Conservation (phyloP, 64 coral and sea anemone species). For the Montipora sp. region DNA sequence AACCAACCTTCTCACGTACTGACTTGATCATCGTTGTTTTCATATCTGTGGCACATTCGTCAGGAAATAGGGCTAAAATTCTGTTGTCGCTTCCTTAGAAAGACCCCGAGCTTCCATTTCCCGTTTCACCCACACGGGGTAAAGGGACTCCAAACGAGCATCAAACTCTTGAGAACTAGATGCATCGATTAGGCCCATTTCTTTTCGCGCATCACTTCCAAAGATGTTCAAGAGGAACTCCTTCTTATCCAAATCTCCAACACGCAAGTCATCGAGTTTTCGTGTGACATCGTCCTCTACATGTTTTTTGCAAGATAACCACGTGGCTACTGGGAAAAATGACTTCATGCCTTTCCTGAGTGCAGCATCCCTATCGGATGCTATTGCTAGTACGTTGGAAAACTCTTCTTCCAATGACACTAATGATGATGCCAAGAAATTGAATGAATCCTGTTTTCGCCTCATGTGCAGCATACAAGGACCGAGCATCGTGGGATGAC, state of each 20-base stretch:
- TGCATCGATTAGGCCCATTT: constrained; percentile 13
- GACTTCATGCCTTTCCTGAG: constrained; percentile 24
- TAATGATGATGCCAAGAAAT: constrained; percentile 42
- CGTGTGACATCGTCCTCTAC: constrained; percentile 24
- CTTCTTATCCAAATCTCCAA: not conserved
- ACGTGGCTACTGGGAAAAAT: not conserved
- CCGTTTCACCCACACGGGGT: constrained; percentile 4
- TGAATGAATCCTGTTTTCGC: constrained; percentile 38
- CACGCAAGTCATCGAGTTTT: not conserved
- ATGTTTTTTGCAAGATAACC: constrained; percentile 23
- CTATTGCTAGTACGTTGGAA: constrained; percentile 24
- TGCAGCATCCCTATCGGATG: constrained; percentile 55
- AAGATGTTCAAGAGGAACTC: constrained; percentile 21
- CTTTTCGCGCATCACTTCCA: constrained; percentile 31
- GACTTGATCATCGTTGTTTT: not conserved
- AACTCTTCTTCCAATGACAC: constrained; percentile 54
- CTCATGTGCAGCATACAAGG: constrained; percentile 58
- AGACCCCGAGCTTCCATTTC: constrained; percentile 3
- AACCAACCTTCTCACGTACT: not conserved
- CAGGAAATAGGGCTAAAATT: constrained; percentile 19
- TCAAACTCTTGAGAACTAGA: constrained; percentile 7
- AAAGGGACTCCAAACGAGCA: not conserved
- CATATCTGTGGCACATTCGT: constrained; percentile 1
- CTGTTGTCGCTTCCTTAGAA: not conserved
- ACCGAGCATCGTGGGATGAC: constrained; percentile 58